These are phyloP conservation scores for Notodonta dromedarius DNA, from an alignment of 2,888 invertebrate species.

Conservation along the genomic window DNA sequence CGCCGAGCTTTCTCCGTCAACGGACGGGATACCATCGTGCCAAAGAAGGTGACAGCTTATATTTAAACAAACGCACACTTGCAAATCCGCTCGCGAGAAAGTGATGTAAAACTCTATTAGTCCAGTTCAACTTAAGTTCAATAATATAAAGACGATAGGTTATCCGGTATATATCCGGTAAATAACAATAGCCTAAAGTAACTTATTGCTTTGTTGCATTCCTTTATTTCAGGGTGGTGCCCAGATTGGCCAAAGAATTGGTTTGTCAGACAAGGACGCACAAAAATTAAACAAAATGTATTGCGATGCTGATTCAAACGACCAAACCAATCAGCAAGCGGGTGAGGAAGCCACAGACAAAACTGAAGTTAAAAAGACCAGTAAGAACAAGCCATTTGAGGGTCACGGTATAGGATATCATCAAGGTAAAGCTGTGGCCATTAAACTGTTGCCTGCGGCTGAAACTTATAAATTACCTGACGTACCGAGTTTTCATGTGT, in stretches of 20 bases:
- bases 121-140: neutral
- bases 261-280: constrained; percentile 83
- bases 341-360: constrained; percentile 43
- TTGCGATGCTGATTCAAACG: constrained; percentile 66
- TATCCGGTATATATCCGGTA: too few relatives aligned
- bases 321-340: constrained; percentile 37
- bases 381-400: constrained; percentile 69
- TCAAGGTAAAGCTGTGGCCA: constrained; percentile 78
- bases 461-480: constrained; percentile 62
- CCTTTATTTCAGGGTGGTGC: constrained; percentile 64
- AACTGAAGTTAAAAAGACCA: constrained; percentile 46
- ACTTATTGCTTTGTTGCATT: constrained; percentile 1
- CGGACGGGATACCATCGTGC: constrained; percentile 87
- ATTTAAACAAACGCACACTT: neutral
- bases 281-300: constrained; percentile 85
- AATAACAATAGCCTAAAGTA: neutral
- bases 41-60: constrained; percentile 72
- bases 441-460: constrained; percentile 68
- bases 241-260: constrained; percentile 83
- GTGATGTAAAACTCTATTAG: neutral
- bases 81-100: neutral
- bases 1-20: constrained; percentile 88
- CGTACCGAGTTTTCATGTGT: constrained; percentile 62
- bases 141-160: too few relatives aligned
- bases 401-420: constrained; percentile 79